A percentile compares a stretch with the other conserved stretches of the same genome.
Conservation (phyloP, 2,113 vertebrate species). For the Callipepla californica region DNA sequence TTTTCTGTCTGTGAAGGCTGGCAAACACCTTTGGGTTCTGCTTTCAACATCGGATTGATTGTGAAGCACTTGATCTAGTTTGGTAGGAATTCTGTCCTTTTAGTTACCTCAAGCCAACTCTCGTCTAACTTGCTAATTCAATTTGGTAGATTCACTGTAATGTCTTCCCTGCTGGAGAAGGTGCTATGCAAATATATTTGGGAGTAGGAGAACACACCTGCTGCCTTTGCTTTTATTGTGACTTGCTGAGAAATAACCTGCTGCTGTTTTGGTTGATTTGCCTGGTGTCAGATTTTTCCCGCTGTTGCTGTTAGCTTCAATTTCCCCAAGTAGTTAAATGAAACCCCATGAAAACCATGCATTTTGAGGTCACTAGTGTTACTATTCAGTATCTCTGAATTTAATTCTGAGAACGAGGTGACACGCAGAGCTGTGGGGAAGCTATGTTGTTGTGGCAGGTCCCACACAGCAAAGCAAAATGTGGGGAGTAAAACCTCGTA, state of each 20-base stretch:
- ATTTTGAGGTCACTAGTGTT: neutral
- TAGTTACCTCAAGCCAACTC: neutral
- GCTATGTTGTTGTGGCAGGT: no score
- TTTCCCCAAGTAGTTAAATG: neutral
- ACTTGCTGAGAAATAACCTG: neutral
- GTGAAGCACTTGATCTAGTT: neutral
- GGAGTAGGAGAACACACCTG: neutral
- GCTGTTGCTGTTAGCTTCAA: neutral
- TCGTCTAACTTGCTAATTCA: neutral
- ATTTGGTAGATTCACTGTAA: neutral
- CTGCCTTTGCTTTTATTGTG: neutral
- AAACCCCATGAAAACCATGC: neutral
- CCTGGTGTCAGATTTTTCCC: neutral
- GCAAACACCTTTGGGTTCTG: neutral
- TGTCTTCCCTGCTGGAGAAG: neutral
- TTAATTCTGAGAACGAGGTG: neutral
- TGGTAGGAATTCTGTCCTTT: neutral
- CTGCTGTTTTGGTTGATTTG: neutral
- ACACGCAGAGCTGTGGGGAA: neutral
- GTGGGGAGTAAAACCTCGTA: neutral
- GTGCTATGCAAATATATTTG: neutral
- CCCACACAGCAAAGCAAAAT: neutral
- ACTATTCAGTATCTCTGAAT: neutral
- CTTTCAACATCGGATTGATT: neutral
- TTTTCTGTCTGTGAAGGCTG: neutral